These are phyloP conservation scores for Calidris pygmaea DNA, from an alignment of 2,113 vertebrate species.

Conservation along the genomic window DNA sequence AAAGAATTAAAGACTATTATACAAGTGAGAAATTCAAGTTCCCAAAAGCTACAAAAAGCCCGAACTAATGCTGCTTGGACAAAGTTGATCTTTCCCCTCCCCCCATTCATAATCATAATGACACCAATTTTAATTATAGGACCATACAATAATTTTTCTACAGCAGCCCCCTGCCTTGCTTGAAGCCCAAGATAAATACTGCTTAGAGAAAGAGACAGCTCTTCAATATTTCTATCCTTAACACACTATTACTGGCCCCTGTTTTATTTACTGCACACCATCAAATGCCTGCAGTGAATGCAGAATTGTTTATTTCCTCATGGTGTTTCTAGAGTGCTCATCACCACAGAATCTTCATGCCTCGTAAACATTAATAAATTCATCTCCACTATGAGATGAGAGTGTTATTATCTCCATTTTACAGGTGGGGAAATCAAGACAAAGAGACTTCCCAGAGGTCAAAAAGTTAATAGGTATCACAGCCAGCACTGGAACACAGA, in stretches of 20 bases:
- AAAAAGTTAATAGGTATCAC: conserved; percentile 49
- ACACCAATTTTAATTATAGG: conserved; percentile 46
- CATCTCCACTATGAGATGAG: conserved; percentile 62
- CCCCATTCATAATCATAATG: neutral
- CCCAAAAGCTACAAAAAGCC: neutral
- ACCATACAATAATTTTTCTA: conserved; percentile 19
- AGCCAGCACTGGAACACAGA: conserved; percentile 37
- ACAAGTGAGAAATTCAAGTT: neutral
- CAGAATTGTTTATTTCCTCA: conserved; percentile 66
- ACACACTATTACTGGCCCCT: conserved; percentile 23
- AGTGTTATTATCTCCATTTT: conserved; percentile 65
- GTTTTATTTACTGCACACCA: conserved; percentile 67
- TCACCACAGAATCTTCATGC: conserved; percentile 68
- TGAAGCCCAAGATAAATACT: conserved; percentile 47
- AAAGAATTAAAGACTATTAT: neutral
- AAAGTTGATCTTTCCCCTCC: neutral
- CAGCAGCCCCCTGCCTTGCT: neutral
- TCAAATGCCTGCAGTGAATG: conserved; percentile 67
- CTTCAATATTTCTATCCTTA: conserved; percentile 57
- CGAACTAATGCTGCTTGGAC: neutral
- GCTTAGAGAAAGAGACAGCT: conserved; percentile 34
- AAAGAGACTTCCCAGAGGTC: conserved; percentile 64
- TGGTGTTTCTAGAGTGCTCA: conserved; percentile 67
- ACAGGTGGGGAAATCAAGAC: conserved; percentile 67
- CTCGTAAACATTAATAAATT: conserved; percentile 72